Evolutionary conservation across 2,797 vertebrate genomes (phyloP).

Genomic region (Rhynchotus rufescens): DNA sequence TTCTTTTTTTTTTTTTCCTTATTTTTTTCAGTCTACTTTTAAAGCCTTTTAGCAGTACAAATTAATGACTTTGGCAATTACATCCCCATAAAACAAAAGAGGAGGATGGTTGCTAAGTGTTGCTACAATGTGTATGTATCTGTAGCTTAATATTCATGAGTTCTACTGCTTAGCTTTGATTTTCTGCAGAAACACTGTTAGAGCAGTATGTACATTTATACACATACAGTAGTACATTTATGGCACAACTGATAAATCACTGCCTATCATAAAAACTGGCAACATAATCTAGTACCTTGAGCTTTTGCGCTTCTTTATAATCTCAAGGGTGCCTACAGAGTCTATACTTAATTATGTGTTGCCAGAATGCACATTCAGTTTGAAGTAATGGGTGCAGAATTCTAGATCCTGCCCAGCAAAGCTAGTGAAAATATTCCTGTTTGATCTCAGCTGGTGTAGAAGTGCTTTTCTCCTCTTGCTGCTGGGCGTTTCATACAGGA

Average conservation of each 20-base stretch:
- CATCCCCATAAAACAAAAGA: background rate
- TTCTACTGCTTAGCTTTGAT: slow-evolving; percentile 12
- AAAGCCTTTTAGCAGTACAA: background rate
- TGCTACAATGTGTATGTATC: background rate
- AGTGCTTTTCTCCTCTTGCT: background rate
- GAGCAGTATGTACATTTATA: slow-evolving; percentile 6
- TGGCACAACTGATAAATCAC: slow-evolving; percentile 53
- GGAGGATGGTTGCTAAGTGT: background rate
- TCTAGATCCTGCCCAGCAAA: background rate
- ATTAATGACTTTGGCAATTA: background rate
- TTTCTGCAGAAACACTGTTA: slow-evolving; percentile 28
- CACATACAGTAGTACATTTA: background rate
- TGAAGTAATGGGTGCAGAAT: background rate
- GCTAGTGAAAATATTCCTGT: background rate
- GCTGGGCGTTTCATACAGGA: background rate
- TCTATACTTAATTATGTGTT: slow-evolving; percentile 14
- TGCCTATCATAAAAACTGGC: background rate
- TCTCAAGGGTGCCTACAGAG: slow-evolving; percentile 1
- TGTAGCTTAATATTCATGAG: background rate
- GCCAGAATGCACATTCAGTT: background rate
- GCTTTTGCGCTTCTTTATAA: slow-evolving; percentile 21
- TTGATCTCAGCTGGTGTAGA: background rate
- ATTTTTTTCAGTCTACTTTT: background rate
- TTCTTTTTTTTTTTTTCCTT: background rate
- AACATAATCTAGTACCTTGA: background rate